Evolutionary conservation across 1,140 invertebrate genomes (phyloP).

Genomic region (Lepidurus apus): DNA sequence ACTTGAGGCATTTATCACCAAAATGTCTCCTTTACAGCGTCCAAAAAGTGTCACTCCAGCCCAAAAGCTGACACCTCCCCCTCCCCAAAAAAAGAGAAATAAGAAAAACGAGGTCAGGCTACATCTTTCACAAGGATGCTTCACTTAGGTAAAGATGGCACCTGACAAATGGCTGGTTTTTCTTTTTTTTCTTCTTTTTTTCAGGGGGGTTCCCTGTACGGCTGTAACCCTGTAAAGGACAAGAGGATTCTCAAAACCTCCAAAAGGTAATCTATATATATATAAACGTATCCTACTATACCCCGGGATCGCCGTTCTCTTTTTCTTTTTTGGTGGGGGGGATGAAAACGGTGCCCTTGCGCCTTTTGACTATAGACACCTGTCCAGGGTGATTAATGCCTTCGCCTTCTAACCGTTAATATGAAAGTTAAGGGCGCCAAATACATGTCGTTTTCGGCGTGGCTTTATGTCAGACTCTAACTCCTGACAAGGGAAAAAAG

Average conservation of each 20-base stretch:
- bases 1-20: neutral
- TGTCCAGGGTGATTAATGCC: neutral
- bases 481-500: neutral
- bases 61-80: neutral
- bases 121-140: constrained; percentile 19
- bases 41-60: neutral
- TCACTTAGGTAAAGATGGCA: constrained; percentile 21
- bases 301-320: too few relatives aligned
- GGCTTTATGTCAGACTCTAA: neutral
- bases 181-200: neutral
- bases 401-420: constrained; percentile 3
- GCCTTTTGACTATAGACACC: constrained; percentile 4
- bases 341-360: neutral
- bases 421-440: constrained; percentile 10
- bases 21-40: neutral
- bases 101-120: neutral
- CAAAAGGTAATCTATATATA: constrained; percentile 16
- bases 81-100: neutral
- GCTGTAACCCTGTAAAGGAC: neutral
- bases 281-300: neutral
- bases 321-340: neutral
- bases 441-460: neutral
- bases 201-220: neutral
- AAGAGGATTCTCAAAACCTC: neutral
- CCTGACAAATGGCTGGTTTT: constrained; percentile 5